phyloP scores from a whole-genome alignment of 2,797 vertebrate genomes.

The Novumbra hubbsi region DNA sequence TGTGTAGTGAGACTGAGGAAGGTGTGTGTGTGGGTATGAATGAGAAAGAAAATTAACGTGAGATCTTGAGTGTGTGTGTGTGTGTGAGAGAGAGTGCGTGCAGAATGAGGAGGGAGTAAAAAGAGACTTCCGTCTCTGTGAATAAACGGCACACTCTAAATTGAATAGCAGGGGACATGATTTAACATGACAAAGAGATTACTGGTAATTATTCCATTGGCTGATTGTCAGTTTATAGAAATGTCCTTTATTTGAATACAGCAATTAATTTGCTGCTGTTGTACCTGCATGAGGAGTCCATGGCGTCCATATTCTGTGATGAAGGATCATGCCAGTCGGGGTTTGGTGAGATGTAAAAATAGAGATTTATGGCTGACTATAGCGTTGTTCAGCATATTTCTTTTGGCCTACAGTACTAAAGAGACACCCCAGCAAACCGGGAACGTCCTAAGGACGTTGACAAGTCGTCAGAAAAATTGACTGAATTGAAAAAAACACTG shows the following conservation, averaged over 20 bases:
- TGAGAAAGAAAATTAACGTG: not conserved
- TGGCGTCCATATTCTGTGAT: not conserved
- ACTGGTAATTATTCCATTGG: slow-evolving; percentile 39
- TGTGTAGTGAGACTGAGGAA: not conserved
- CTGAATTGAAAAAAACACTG: not conserved
- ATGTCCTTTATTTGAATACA: slow-evolving; percentile 15
- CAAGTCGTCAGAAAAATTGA: too few species aligned
- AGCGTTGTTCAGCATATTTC: not conserved
- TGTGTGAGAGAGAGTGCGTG: not conserved
- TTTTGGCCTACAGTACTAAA: not conserved
- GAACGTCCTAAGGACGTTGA: too few species aligned
- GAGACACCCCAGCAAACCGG: too few species aligned
- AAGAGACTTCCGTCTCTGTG: slow-evolving; percentile 10
- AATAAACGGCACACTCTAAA: slow-evolving; percentile 34
- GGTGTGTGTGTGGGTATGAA: not conserved
- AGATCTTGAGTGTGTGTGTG: not conserved
- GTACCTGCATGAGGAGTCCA: slow-evolving; percentile 23
- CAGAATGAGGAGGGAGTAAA: slow-evolving; percentile 9
- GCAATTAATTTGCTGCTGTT: slow-evolving; percentile 37
- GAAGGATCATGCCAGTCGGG: slow-evolving; percentile 9
- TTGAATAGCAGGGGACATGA: slow-evolving; percentile 41
- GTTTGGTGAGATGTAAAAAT: not conserved
- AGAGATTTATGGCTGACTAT: not conserved
- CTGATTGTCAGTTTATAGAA: slow-evolving; percentile 24
- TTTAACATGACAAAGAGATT: slow-evolving; percentile 52